Evolutionary conservation across 2,797 vertebrate genomes (phyloP).

Genomic region (Chanos chanos): DNA sequence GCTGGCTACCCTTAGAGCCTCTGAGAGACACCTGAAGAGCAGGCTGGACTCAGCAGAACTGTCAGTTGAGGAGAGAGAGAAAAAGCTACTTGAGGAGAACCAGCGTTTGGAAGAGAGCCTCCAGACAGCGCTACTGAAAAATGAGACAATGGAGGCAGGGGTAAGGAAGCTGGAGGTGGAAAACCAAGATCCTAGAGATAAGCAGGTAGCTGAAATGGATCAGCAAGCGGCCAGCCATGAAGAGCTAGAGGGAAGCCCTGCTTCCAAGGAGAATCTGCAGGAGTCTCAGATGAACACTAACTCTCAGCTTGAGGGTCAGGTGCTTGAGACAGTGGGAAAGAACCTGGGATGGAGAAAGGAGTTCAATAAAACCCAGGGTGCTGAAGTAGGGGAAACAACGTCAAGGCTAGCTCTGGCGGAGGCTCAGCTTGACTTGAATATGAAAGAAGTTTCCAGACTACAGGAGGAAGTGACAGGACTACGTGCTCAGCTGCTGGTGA

Average conservation of each 20-base stretch:
- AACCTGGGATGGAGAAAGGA: not conserved
- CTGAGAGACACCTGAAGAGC: slow-evolving; percentile 70
- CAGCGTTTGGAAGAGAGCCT: slow-evolving; percentile 69
- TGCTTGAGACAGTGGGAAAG: slow-evolving; percentile 41
- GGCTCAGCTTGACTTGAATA: slow-evolving; percentile 75
- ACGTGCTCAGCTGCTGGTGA: slow-evolving; percentile 70
- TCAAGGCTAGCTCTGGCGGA: slow-evolving; percentile 71
- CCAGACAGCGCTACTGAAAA: slow-evolving; percentile 66
- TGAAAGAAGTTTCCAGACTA: slow-evolving; percentile 71
- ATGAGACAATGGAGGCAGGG: slow-evolving; percentile 63
- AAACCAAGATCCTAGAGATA: slow-evolving; percentile 60
- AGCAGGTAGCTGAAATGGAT: slow-evolving; percentile 49
- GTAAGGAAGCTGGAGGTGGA: slow-evolving; percentile 66
- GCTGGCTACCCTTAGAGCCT: slow-evolving; percentile 63
- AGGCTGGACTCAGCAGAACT: slow-evolving; percentile 58
- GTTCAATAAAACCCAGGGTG: slow-evolving; percentile 22
- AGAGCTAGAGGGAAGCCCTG: slow-evolving; percentile 55
- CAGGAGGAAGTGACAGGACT: slow-evolving; percentile 74
- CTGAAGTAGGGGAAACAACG: slow-evolving; percentile 58
- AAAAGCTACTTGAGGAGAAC: slow-evolving; percentile 70
- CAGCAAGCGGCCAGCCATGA: slow-evolving; percentile 58
- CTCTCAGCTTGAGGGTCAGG: too few relatives aligned
- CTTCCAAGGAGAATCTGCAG: slow-evolving; percentile 64
- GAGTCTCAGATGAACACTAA: too few relatives aligned
- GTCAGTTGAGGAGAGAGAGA: slow-evolving; percentile 70